phyloP scores from a whole-genome alignment of 1,140 invertebrate species.

The Andricus grossulariae region DNA sequence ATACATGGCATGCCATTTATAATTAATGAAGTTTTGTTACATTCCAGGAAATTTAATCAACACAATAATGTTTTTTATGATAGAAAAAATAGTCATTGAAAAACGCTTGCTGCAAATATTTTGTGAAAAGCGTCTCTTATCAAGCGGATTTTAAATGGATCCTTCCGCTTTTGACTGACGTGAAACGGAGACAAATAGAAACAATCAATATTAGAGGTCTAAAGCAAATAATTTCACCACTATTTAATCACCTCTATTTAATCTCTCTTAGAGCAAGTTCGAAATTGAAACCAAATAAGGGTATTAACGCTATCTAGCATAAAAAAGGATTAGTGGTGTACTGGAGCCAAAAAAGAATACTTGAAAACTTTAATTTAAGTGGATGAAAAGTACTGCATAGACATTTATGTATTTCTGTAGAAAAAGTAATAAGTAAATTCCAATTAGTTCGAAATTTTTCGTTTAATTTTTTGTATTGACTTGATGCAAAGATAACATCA shows the following conservation, averaged over 20 bases:
- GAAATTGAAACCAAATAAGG: not conserved
- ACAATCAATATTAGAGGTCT: constrained; percentile 12
- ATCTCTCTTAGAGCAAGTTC: not conserved
- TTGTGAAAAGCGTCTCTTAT: not conserved
- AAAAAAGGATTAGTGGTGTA: not conserved
- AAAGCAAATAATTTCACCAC: constrained; percentile 8
- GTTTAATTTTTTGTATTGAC: no score
- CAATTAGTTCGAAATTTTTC: no score
- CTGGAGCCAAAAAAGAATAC: not conserved
- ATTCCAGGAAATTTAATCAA: not conserved
- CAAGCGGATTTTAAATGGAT: not conserved
- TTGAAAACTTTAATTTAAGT: no score
- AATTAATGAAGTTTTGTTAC: not conserved
- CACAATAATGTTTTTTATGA: not conserved
- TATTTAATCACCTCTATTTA: constrained; percentile 22
- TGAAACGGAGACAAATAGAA: constrained; percentile 18
- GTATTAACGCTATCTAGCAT: not conserved
- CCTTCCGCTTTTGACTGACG: not conserved
- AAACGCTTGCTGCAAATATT: not conserved
- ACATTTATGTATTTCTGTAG: no score
- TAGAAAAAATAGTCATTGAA: not conserved
- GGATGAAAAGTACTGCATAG: no score
- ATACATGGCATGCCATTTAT: not conserved
- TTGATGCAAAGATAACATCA: no score
- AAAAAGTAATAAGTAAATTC: no score